Conservation (phyloP, 2,888 invertebrate species). For the Thyatira batis region DNA sequence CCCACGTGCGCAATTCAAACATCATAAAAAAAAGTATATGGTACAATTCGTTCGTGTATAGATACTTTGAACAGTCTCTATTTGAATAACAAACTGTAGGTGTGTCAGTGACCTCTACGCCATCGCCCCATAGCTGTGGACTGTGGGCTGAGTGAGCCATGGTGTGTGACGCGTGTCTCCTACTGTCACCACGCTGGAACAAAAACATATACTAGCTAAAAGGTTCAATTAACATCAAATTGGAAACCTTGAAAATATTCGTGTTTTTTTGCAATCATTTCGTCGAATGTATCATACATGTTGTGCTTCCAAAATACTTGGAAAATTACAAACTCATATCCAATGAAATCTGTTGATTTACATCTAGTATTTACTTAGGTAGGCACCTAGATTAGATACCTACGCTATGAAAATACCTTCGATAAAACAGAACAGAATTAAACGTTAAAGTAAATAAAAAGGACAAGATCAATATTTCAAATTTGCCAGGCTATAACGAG, state of each 20-base stretch:
- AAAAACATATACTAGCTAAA: neutral
- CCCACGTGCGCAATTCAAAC: constrained; percentile 51
- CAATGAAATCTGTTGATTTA: too few relatives aligned
- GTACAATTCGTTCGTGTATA: constrained; percentile 20
- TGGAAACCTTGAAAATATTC: neutral
- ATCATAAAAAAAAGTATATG: constrained; percentile 27
- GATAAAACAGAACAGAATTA: neutral
- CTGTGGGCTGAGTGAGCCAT: neutral
- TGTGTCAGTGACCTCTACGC: constrained; percentile 37
- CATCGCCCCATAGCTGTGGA: constrained; percentile 9
- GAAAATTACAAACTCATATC: too few relatives aligned
- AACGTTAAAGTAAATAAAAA: neutral
- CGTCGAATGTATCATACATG: neutral
- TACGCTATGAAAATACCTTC: neutral
- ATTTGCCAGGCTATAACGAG: neutral
- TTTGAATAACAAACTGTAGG: constrained; percentile 43
- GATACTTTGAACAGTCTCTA: constrained; percentile 6
- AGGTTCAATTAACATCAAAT: neutral
- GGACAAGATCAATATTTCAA: neutral
- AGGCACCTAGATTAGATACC: too few relatives aligned
- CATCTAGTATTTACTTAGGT: too few relatives aligned
- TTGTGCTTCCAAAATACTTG: too few relatives aligned
- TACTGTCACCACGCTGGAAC: neutral
- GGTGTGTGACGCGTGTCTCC: neutral
- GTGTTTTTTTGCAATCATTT: neutral